phyloP scores from a whole-genome alignment of 2,113 vertebrate genomes.

The Galbula dea region DNA sequence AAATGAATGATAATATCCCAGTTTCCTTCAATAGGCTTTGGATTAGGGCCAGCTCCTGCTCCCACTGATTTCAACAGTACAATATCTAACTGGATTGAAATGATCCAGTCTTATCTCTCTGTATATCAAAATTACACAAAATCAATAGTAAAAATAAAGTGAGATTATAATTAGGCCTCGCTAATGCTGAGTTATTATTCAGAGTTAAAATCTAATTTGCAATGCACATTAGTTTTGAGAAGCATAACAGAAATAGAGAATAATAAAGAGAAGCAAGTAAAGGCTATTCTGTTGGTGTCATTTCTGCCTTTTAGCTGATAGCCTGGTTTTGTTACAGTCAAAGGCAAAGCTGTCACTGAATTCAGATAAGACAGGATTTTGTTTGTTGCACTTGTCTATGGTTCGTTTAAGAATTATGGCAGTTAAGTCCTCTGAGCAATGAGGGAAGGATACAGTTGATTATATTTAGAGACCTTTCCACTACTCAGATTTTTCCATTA shows the following conservation, averaged over 20 bases:
- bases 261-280: neutral
- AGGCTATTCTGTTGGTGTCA: neutral
- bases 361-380: slow-evolving; percentile 1
- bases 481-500: slow-evolving; percentile 42
- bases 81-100: neutral
- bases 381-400: neutral
- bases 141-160: slow-evolving; percentile 25
- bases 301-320: neutral
- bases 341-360: neutral
- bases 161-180: slow-evolving; percentile 13
- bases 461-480: slow-evolving; percentile 41
- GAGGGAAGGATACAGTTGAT: neutral
- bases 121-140: neutral
- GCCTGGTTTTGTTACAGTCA: neutral
- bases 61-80: neutral
- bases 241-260: neutral
- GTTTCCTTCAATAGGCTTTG: neutral
- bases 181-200: slow-evolving; percentile 16
- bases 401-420: neutral
- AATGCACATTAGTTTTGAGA: neutral
- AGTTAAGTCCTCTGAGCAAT: neutral
- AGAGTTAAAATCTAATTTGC: slow-evolving; percentile 41
- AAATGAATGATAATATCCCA: neutral
- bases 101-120: slow-evolving; percentile 4
- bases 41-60: neutral